Conservation (phyloP, 2,888 invertebrate genomes). For the Galerucella pusilla region DNA sequence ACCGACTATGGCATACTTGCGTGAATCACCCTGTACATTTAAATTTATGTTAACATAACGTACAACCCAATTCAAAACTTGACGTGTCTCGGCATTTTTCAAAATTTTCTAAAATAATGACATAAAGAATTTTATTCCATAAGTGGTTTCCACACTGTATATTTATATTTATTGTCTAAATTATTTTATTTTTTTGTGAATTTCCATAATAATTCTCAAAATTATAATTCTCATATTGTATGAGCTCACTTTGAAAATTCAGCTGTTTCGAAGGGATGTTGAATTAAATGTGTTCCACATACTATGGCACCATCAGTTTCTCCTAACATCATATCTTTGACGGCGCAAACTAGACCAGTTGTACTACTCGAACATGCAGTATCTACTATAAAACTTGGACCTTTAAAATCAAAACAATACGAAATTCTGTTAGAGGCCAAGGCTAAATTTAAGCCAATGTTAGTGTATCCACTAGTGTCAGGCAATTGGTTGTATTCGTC, state of each 20-base stretch:
- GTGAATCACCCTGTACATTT: too few relatives aligned
- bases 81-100: too few relatives aligned
- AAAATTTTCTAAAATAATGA: too few relatives aligned
- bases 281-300: constrained; percentile 45
- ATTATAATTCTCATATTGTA: not conserved
- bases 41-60: too few relatives aligned
- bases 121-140: too few relatives aligned
- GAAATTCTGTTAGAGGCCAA: constrained; percentile 50
- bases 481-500: constrained; percentile 28
- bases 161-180: too few relatives aligned
- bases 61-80: too few relatives aligned
- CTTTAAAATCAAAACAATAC: constrained; percentile 52
- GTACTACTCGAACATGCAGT: constrained; percentile 53
- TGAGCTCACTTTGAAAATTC: constrained; percentile 42
- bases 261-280: constrained; percentile 48
- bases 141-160: too few relatives aligned
- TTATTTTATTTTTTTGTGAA: too few relatives aligned
- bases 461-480: constrained; percentile 43
- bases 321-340: constrained; percentile 45
- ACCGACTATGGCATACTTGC: too few relatives aligned
- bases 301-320: constrained; percentile 45
- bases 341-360: constrained; percentile 47
- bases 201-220: too few relatives aligned
- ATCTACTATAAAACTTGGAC: constrained; percentile 52
- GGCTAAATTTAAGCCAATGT: constrained; percentile 41